Base-by-base conservation (phyloP, 2,797 vertebrate genomes). In the Heteromormyrus szaboi region DNA sequence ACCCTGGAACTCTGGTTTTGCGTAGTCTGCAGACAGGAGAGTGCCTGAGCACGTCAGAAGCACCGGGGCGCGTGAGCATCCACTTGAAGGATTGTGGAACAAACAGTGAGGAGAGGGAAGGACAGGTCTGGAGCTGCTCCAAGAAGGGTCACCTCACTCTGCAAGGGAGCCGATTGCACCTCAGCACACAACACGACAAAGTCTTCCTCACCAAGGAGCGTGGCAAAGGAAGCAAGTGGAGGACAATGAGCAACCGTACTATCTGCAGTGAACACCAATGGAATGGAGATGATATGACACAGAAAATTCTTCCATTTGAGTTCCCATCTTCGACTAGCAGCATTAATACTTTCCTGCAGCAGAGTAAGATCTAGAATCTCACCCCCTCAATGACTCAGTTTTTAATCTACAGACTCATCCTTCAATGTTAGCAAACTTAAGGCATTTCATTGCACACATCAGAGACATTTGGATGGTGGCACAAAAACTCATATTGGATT, bases 161-260 rank as follows among this genome's bases (percentile, higher is more conserved):
- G 56, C 91, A 91, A 0, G 93, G 94, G 53, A 91, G 92, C n/a
- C 94, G 94, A 11, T 93, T 97, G n/a, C 93, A 98, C 91, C 96
- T 98, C 2, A 95, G 94, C 33, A 93, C 92, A n/a, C 93, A 92
- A 41, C 94, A 94, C 22, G 92, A 95, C 65, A 93, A 96, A 89
- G 91, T 97, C 72, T 97, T 97, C 84, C 90, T 98, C 76, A 97
- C 96, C 0, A 95, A 88, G 79, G 94, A 96, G 87, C 96, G 96
- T 81, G 96, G 96, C 88, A 96, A 96, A 93, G 95, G 95, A 90
- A 97, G 96, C 94, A 96, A 94, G 92, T 98, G 98, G 97, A 96
- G 93, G 92, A 95, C 97, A 0, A 76, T 93, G 89, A 91, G 90
- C 9, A 95, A 96, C 37, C 93, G 93, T 91, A 96, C 92, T 0